Evolutionary conservation across 2,113 vertebrate genomes (phyloP).

Genomic region (Stercorarius parasiticus): DNA sequence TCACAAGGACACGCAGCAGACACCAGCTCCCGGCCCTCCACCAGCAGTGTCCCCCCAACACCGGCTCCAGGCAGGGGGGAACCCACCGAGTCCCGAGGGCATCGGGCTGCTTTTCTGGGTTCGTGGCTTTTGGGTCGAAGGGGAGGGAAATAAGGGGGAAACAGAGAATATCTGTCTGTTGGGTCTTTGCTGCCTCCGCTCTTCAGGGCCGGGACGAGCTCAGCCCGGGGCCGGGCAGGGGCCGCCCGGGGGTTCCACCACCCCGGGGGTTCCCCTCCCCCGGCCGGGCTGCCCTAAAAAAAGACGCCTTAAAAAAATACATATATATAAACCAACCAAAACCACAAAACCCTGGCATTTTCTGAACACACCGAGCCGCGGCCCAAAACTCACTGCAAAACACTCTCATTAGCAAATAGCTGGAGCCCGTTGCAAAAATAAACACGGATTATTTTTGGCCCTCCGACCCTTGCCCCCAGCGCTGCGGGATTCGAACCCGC

Average conservation of each 20-base stretch:
- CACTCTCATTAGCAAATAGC: rapidly evolving
- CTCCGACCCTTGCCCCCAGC: not conserved
- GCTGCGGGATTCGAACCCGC: not conserved
- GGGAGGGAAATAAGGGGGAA: not conserved
- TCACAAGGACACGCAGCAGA: not conserved
- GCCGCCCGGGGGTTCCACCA: too few relatives aligned
- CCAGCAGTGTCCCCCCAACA: not conserved
- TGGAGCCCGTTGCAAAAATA: not conserved
- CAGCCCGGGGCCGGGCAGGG: not conserved
- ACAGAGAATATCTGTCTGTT: rapidly evolving
- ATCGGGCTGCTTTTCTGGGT: too few relatives aligned
- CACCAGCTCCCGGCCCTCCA: not conserved
- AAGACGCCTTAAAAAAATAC: not conserved
- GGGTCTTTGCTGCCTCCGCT: too few relatives aligned
- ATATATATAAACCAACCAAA: not conserved
- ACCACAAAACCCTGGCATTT: not conserved
- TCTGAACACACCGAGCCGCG: not conserved
- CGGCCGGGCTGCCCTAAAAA: not conserved
- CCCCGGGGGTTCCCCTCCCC: too few relatives aligned
- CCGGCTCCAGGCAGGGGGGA: not conserved
- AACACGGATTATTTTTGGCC: not conserved
- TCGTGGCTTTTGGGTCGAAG: not conserved
- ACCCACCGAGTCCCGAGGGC: not conserved
- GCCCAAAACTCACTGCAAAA: not conserved
- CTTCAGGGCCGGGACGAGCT: rapidly evolving